Conservation (phyloP, 1,140 invertebrate genomes). For the Physella acuta region DNA sequence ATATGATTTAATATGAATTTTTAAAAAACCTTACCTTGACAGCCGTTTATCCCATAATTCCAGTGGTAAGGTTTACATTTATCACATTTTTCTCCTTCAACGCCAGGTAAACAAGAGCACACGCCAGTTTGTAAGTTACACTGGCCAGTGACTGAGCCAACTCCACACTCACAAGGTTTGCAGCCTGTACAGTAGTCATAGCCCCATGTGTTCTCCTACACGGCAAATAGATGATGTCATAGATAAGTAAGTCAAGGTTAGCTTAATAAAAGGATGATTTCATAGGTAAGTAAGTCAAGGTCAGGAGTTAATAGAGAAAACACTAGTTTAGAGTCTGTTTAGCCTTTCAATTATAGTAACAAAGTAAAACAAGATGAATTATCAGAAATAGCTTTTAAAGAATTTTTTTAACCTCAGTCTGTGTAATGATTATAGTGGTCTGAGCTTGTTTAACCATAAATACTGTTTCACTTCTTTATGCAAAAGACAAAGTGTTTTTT, state of each 20-base stretch:
- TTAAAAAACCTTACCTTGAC: slow-evolving; percentile 83
- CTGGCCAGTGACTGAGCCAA: slow-evolving; percentile 76
- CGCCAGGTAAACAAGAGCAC: slow-evolving; percentile 72
- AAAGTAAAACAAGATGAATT: too few relatives aligned
- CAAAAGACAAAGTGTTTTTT: too few relatives aligned
- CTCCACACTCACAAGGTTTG: slow-evolving; percentile 76
- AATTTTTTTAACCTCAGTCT: too few relatives aligned
- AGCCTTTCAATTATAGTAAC: too few relatives aligned
- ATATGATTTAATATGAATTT: slow-evolving; percentile 35
- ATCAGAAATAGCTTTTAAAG: too few relatives aligned
- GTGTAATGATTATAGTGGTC: too few relatives aligned
- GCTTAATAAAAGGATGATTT: not conserved
- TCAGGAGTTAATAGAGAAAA: too few relatives aligned
- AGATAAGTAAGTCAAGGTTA: too few relatives aligned
- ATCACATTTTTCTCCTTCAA: slow-evolving; percentile 79
- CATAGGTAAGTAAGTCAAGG: too few relatives aligned
- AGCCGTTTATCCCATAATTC: slow-evolving; percentile 86
- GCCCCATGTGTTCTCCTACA: slow-evolving; percentile 62
- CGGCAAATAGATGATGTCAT: not conserved
- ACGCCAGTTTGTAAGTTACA: slow-evolving; percentile 86
- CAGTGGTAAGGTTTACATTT: slow-evolving; percentile 88
- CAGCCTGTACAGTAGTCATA: slow-evolving; percentile 79
- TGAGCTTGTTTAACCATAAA: too few relatives aligned
- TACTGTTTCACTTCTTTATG: too few relatives aligned
- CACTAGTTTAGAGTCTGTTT: too few relatives aligned